Base-by-base conservation (phyloP, 2,888 invertebrate genomes). In the Hydrotaea cyrtoneurina region DNA sequence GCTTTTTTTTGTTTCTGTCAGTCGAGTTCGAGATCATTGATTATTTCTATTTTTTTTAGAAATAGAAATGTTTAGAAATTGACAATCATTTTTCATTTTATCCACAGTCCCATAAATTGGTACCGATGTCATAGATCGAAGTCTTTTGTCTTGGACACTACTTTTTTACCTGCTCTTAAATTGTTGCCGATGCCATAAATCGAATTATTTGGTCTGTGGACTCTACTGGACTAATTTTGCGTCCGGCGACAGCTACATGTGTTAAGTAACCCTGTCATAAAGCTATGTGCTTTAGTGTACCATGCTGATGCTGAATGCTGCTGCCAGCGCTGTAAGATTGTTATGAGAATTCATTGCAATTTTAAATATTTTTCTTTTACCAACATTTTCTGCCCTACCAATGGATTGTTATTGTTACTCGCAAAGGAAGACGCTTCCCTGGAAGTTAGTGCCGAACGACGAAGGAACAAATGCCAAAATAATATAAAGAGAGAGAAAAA, bases 261-360 rank as follows among this genome's bases (percentile, higher is more conserved):
- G 8, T 50, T 8, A 71, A 36, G 53, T 64, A 50, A 62, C 50
- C 46, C 62, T 21, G 64, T 73, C 72, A 77, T 77, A 81, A 46
- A 77, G 62, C 15, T 53, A 72, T 39, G 39, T 72, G 31, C 23
- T 10, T 72, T 13, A 11, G 13, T 5, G 11, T 19, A 17, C n/a
- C 31, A 31, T 55, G 2, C n/a, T n/a, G 21, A 39, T 31, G 19
- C 43, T n/a, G 50, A 50, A 13, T 43, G 13, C 72, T 26, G 31
- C 64, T 50, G 71, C 64, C 69, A 78, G 36, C 77, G 73, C 64
- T 76, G 72, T 59, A 64, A 66, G 64, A 77, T 80, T 76, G 73
- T 46, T 69, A 23, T 26, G 23, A 80, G 79, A 83, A 83, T 80
- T 83, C 83, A 83, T 80, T 83, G 83, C 80, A 83, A 77, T 83